These are phyloP conservation scores for Andinoacara biseriatus DNA, from an alignment of 2,113 vertebrate species.

Conservation along the genomic window DNA sequence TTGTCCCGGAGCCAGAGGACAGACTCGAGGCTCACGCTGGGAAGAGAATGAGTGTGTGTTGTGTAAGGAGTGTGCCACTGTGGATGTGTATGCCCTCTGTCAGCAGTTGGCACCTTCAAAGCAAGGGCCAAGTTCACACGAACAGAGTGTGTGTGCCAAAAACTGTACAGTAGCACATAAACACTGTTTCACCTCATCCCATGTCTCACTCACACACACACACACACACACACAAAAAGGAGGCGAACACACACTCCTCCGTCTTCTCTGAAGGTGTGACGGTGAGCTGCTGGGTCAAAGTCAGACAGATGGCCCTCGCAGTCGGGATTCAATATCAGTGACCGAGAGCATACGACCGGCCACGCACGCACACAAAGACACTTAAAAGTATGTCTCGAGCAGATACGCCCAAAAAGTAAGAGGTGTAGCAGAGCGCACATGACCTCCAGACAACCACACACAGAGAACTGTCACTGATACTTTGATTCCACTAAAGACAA, in stretches of 20 bases:
- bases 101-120: conserved; percentile 50
- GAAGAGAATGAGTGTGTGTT: conserved; percentile 21
- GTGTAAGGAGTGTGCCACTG: not conserved
- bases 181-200: not conserved
- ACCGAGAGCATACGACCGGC: conserved; percentile 36
- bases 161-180: conserved; percentile 21
- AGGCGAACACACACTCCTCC: conserved; percentile 1
- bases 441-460: conserved; percentile 56
- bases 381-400: not conserved
- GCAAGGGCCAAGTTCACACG: conserved; percentile 50
- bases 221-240: not conserved
- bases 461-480: too few relatives aligned
- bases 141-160: conserved; percentile 46
- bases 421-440: not conserved
- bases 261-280: conserved; percentile 61
- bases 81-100: conserved; percentile 21
- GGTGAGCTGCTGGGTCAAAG: conserved; percentile 71
- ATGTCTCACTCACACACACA: not conserved
- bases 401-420: conserved; percentile 20
- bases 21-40: conserved; percentile 37
- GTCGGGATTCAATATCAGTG: conserved; percentile 68
- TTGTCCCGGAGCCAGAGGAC: conserved; percentile 44
- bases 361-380: conserved; percentile 29
- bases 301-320: conserved; percentile 78
- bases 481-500: not conserved